Conservation (phyloP, 2,888 invertebrate species). For the Girardia tigrina region DNA sequence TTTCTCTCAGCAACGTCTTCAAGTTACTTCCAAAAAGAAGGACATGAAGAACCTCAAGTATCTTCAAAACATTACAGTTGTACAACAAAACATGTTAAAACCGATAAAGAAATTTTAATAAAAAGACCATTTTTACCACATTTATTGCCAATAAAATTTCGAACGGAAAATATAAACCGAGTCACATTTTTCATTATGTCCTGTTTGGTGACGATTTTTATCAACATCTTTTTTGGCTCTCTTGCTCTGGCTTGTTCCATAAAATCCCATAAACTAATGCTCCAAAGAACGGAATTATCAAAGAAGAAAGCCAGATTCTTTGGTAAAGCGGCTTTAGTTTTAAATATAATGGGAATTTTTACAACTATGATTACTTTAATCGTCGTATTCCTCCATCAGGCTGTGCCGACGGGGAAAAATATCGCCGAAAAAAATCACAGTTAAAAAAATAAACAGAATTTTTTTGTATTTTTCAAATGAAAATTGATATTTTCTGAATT, state of each 20-base stretch:
- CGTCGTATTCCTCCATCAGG: conserved; percentile 21
- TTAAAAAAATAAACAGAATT: no score
- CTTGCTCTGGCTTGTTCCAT: conserved; percentile 25
- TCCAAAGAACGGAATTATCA: conserved; percentile 21
- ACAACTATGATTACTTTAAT: conserved; percentile 29
- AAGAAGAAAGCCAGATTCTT: background rate
- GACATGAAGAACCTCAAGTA: background rate
- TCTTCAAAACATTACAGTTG: background rate
- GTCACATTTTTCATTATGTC: conserved; percentile 34
- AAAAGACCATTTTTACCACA: conserved; percentile 25
- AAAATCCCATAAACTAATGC: conserved; percentile 21
- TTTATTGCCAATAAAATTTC: conserved; percentile 27
- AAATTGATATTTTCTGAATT: no score
- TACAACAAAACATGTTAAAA: background rate
- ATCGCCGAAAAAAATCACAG: background rate
- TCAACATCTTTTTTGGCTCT: conserved; percentile 27
- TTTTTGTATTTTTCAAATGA: no score
- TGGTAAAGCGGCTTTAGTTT: conserved; percentile 21
- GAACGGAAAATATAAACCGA: conserved; percentile 32
- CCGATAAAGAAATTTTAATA: background rate
- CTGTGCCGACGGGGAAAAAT: background rate
- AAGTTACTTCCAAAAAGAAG: background rate
- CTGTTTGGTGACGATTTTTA: conserved; percentile 29
- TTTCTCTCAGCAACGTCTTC: background rate
- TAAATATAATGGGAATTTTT: conserved; percentile 29